Evolutionary conservation across 2,113 vertebrate species (phyloP).

Genomic region (Chionodraco myersi): DNA sequence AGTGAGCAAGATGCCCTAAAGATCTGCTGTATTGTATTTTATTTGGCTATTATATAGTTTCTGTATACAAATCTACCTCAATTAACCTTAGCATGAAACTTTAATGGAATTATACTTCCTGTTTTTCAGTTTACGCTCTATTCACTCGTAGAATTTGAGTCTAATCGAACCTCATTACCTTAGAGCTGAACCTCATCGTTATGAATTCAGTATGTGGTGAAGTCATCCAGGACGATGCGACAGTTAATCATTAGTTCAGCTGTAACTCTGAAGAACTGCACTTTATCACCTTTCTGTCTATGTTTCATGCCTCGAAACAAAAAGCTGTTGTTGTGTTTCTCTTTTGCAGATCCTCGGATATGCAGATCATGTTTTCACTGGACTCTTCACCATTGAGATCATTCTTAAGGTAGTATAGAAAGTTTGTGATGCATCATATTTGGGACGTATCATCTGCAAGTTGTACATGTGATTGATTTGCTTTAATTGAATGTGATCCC

Average conservation of each 20-base stretch:
- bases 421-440: not conserved
- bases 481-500: not conserved
- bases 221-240: not conserved
- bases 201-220: constrained; percentile 15
- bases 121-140: constrained; percentile 27
- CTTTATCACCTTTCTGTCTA: not conserved
- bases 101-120: constrained; percentile 37
- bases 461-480: not conserved
- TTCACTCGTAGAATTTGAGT: constrained; percentile 21
- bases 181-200: not conserved
- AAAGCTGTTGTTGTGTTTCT: constrained; percentile 6
- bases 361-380: constrained; percentile 99
- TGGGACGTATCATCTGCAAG: too few relatives aligned
- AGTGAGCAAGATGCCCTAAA: constrained; percentile 23
- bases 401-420: constrained; percentile 92
- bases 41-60: constrained; percentile 12
- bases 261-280: not conserved
- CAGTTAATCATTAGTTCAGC: constrained; percentile 1
- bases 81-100: constrained; percentile 36
- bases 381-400: constrained; percentile 99
- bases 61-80: constrained; percentile 21
- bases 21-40: constrained; percentile 45
- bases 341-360: constrained; percentile 95
- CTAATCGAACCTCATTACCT: constrained; percentile 18
- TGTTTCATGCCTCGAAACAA: not conserved